Evolutionary conservation across 2,888 invertebrate species (phyloP), one percentile per base, ranked within the genome.

Genomic region (Stenodera caucasica): DNA sequence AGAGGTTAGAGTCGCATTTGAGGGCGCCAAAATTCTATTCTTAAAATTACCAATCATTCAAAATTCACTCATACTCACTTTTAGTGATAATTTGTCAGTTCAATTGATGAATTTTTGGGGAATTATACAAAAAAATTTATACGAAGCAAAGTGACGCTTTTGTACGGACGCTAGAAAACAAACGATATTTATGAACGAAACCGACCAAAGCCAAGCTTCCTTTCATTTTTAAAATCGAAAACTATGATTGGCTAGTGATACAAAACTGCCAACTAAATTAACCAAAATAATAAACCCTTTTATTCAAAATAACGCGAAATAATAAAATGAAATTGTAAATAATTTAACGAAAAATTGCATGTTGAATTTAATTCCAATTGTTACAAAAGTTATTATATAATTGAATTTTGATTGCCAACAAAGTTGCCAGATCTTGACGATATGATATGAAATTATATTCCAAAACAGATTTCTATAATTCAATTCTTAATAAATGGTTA

Each of bases 281-380:
- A n/a, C n/a, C 12, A 26, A 30, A 29, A 30, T n/a, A 51, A 51
- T 9, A 51, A 51, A n/a, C n/a, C n/a, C n/a, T n/a, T n/a, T n/a
- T n/a, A n/a, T n/a, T n/a, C n/a, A n/a, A n/a, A n/a, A n/a, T n/a
- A n/a, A n/a, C n/a, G n/a, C n/a, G n/a, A n/a, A n/a, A n/a, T n/a
- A n/a, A n/a, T n/a, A n/a, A n/a, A n/a, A n/a, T n/a, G n/a, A n/a
- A n/a, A n/a, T n/a, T n/a, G n/a, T n/a, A n/a, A n/a, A n/a, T n/a
- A n/a, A n/a, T n/a, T n/a, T n/a, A n/a, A n/a, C n/a, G n/a, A n/a
- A n/a, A n/a, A n/a, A n/a, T n/a, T n/a, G n/a, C n/a, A n/a, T n/a
- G n/a, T n/a, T n/a, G n/a, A n/a, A n/a, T n/a, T n/a, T n/a, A n/a
- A n/a, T n/a, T n/a, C n/a, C n/a, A n/a, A n/a, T n/a, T n/a, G n/a